Evolutionary conservation across 2,797 vertebrate genomes (phyloP).

Genomic region (Enteromius treurensis): DNA sequence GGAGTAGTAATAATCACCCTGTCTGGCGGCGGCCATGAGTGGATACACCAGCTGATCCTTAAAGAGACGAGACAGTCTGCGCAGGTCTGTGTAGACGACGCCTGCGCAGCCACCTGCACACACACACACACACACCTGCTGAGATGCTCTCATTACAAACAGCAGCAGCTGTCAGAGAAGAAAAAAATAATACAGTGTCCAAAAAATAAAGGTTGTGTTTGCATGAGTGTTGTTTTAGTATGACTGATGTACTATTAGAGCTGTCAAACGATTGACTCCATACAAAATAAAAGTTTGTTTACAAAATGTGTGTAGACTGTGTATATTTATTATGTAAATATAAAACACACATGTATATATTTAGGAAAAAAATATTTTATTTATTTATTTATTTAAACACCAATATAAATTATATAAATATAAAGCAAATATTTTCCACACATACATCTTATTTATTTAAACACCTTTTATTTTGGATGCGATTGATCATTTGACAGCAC

Average conservation of each 20-base stretch:
- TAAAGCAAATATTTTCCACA: no score
- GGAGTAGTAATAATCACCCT: slow-evolving; percentile 75
- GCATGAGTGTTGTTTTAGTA: not conserved
- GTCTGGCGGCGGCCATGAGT: slow-evolving; percentile 88
- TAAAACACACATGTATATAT: no score
- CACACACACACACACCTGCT: not conserved
- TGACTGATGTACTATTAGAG: not conserved
- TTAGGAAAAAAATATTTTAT: no score
- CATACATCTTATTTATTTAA: no score
- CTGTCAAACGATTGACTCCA: no score
- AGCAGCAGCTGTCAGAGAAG: not conserved
- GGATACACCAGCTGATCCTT: slow-evolving; percentile 94
- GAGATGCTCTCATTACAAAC: not conserved
- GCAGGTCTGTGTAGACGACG: slow-evolving; percentile 84
- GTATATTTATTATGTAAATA: no score
- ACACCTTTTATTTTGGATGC: no score
- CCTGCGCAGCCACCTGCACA: slow-evolving; percentile 78
- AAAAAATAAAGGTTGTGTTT: not conserved
- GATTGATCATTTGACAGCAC: no score
- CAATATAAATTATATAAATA: no score
- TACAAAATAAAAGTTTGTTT: no score
- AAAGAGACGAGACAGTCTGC: slow-evolving; percentile 88
- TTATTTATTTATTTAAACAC: no score
- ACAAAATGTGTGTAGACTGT: no score
- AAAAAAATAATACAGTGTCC: not conserved